Conservation (phyloP, 2,888 invertebrate genomes). For the Brachylomia viminalis region DNA sequence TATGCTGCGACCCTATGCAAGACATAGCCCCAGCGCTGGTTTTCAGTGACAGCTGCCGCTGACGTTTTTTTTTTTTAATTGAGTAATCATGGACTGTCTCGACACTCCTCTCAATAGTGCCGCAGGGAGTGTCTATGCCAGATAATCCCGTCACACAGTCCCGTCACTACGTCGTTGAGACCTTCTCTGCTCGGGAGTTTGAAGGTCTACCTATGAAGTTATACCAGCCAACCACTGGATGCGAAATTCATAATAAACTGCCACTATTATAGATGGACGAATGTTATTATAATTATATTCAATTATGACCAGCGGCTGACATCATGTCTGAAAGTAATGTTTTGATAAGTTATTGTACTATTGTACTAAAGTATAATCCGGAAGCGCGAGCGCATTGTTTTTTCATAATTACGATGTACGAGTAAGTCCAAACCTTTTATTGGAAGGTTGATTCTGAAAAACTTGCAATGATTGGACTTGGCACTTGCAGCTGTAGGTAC, state of each 20-base stretch:
- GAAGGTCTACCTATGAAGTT: no score
- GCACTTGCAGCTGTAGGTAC: background rate
- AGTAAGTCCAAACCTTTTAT: conserved; percentile 42
- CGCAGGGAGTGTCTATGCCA: background rate
- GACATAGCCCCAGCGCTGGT: no score
- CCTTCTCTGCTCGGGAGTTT: background rate
- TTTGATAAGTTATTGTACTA: conserved; percentile 11
- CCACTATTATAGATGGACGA: background rate
- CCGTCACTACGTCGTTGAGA: background rate
- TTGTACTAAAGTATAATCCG: conserved; percentile 10
- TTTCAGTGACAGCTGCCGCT: no score
- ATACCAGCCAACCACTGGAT: no score
- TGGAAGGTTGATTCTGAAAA: conserved; percentile 52
- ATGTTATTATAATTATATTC: no score
- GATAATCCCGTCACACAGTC: background rate
- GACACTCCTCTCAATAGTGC: background rate
- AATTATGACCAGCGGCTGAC: no score
- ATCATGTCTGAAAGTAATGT: conserved; percentile 4
- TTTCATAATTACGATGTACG: conserved; percentile 6
- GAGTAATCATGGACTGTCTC: no score
- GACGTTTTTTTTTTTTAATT: no score
- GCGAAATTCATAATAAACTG: no score
- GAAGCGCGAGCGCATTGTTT: conserved; percentile 1
- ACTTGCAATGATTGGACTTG: background rate
- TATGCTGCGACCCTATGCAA: no score